Conservation (phyloP, 2,113 vertebrate genomes). For the Gavialis gangeticus region DNA sequence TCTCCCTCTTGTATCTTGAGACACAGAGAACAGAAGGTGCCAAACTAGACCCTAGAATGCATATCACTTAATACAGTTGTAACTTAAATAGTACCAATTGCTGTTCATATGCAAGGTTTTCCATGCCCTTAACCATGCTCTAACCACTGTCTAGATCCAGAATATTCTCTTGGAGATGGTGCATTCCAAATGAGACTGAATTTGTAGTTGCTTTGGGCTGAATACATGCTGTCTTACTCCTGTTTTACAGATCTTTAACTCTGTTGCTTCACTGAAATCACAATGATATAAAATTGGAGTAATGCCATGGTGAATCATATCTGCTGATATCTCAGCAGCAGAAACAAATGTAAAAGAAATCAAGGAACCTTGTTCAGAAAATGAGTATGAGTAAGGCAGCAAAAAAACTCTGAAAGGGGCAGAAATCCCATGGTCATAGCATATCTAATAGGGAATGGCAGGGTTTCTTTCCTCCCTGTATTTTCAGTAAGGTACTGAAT, state of each 20-base stretch:
- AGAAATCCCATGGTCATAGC: background rate
- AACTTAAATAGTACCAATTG: background rate
- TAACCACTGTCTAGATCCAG: background rate
- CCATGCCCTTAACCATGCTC: background rate
- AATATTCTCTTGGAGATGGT: background rate
- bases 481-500: background rate
- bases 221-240: background rate
- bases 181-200: background rate
- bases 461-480: background rate
- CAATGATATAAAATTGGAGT: background rate
- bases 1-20: background rate
- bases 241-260: background rate
- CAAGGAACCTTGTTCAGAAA: accelerated
- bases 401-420: background rate
- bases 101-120: background rate
- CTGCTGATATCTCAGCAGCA: background rate
- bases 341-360: background rate
- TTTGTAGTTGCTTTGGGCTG: background rate
- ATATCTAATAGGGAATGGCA: background rate
- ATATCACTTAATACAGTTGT: background rate
- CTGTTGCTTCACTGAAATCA: background rate
- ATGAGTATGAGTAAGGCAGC: background rate
- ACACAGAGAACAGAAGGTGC: background rate
- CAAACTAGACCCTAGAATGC: background rate
- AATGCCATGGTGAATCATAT: background rate